These are phyloP conservation scores for Gallinago undulata DNA, from an alignment of 2,113 vertebrate genomes.

Conservation along the genomic window DNA sequence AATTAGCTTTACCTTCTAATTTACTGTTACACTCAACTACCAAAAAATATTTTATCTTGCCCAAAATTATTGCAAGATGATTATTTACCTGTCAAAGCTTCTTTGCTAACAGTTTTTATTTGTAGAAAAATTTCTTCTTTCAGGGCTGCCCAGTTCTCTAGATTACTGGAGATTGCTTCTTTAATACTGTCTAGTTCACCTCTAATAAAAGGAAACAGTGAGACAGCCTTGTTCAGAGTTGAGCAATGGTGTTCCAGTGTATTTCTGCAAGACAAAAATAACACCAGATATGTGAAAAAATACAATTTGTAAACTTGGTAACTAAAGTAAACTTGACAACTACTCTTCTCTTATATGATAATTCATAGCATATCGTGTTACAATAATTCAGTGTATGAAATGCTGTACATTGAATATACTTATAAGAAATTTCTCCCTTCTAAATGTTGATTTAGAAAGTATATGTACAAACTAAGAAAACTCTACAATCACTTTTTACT, in stretches of 20 bases:
- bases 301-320: not conserved
- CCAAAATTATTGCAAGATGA: not conserved
- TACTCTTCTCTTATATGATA: too few relatives aligned
- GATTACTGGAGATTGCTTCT: slow-evolving; percentile 73
- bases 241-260: slow-evolving; percentile 68
- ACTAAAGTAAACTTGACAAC: not conserved
- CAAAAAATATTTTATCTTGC: not conserved
- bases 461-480: not conserved
- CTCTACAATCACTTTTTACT: not conserved
- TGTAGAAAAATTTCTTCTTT: slow-evolving; percentile 72
- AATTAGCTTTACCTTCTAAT: not conserved
- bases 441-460: not conserved
- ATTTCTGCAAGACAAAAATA: slow-evolving; percentile 65
- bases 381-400: not conserved
- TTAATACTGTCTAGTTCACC: slow-evolving; percentile 73
- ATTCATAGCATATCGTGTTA: not conserved
- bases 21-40: not conserved
- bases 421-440: not conserved
- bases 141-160: slow-evolving; percentile 73
- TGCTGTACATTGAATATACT: not conserved
- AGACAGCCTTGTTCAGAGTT: slow-evolving; percentile 69
- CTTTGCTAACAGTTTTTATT: slow-evolving; percentile 67
- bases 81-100: slow-evolving; percentile 70
- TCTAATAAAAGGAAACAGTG: slow-evolving; percentile 69
- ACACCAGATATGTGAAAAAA: not conserved